Evolutionary conservation across 2,888 invertebrate genomes (phyloP), one percentile per base, ranked within the genome.

Genomic region (Andrena bicolor): DNA sequence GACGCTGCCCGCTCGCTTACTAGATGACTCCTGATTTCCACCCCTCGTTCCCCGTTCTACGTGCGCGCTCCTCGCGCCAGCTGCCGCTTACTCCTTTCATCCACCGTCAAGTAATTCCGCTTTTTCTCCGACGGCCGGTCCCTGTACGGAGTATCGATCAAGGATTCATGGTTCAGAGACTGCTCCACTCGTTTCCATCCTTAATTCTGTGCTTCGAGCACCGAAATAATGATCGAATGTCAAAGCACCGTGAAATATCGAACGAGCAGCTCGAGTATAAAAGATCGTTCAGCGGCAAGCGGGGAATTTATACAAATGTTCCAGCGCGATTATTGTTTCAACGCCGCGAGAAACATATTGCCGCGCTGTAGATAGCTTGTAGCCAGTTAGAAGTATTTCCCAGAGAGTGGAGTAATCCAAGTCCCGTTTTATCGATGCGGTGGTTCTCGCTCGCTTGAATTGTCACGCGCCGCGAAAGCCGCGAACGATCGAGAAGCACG

Each of bases 11-110:
- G 56, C 48, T 35, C 76, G 41, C 63, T 64, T 69, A 23, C 70
- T 28, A 76, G 80, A 78, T 68, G 61, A 81, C 73, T 81, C 51
- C 53, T 73, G 78, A 78, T 72, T 73, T 51, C 28, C 49, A 48
- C 48, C 20, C 53, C n/a, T 28, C 48, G 10, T 1, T 60, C n/a
- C 13, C 30, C 8, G 10, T 0, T 26, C 23, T 13, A 26, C 28
- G 16, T 30, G 26, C 60, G 23, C 58, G 49, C 65, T 80, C 41
- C 41, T 61, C 6, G 61, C 28, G 10, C n/a, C 65, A 65, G 65
- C 32, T 76, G 48, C 72, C 56, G 23, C 48, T 2, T 10, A 28
- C 20, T 10, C 26, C 8, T 13, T 20, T 28, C 30, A 32, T 49
- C 8, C 10, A n/a, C 3, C 35, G 13, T 7, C 5, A n/a, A 28